Conservation (phyloP, 2,113 vertebrate species). For the Nannobrachium achirus region DNA sequence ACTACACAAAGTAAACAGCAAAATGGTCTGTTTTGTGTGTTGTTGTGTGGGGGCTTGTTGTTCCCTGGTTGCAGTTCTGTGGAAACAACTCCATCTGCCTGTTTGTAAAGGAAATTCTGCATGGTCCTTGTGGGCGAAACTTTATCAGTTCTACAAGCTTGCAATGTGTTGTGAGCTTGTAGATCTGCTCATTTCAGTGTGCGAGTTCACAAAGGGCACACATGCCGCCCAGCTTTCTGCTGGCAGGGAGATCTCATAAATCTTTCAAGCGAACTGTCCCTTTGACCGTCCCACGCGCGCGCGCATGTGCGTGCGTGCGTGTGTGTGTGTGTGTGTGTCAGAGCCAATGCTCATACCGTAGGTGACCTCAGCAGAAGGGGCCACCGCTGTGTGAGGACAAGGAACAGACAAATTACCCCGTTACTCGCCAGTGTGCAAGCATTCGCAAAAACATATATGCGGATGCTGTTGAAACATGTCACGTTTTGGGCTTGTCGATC, state of each 20-base stretch:
- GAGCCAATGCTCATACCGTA: not conserved
- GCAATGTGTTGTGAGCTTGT: too few relatives aligned
- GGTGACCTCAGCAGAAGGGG: not conserved
- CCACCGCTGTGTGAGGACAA: not conserved
- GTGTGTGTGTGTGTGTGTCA: constrained; percentile 7
- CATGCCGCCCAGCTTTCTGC: too few relatives aligned
- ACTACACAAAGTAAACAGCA: not conserved
- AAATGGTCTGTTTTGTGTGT: constrained; percentile 2
- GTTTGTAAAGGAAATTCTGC: not conserved
- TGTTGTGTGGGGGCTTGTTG: not conserved
- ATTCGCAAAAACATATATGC: too few relatives aligned
- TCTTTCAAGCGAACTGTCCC: constrained; percentile 25
- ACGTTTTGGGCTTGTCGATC: too few relatives aligned
- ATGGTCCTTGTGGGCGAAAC: too few relatives aligned
- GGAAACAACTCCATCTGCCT: not conserved
- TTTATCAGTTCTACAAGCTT: too few relatives aligned
- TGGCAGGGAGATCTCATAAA: constrained; percentile 16
- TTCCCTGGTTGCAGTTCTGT: not conserved
- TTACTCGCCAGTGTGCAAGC: too few relatives aligned
- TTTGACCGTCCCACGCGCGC: not conserved
- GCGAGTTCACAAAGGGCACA: too few relatives aligned
- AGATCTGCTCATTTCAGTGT: too few relatives aligned
- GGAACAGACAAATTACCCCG: too few relatives aligned
- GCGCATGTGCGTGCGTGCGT: not conserved
- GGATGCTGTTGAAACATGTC: too few relatives aligned